Base-by-base conservation (phyloP, 2,888 invertebrate genomes). In the Aelia acuminata region DNA sequence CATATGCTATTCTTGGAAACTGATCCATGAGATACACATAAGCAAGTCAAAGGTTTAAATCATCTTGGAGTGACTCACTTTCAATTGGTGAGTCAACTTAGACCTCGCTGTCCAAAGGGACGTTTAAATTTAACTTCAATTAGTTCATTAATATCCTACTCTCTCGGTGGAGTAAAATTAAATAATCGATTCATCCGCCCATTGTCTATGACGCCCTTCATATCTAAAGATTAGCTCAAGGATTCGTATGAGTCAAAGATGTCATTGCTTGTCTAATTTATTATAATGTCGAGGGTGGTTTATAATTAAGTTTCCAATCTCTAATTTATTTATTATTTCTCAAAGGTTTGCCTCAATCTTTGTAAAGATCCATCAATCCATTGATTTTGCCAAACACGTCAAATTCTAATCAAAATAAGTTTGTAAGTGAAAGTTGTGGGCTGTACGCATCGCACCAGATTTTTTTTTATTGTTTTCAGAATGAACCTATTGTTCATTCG, bases 111-210 rank as follows among this genome's bases (percentile, higher is more conserved):
- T 7, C 63, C 63, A 70, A 70, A 70, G 35, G 63, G 63, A 70
- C 63, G 63, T 70, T 70, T 70, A 70, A 70, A 70, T 70, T 35
- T 70, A 70, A 70, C 63, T 70, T 70, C 63, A 70, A 70, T 70
- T 70, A 70, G 63, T 70, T 70, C 63, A 70, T 70, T 35, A 70
- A 35, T 35, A 18, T 0, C 63, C 18, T 35, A 70, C 63, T 70
- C 15, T 70, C 63, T 15, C 18, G 63, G 63, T 35, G 35, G 18
- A 70, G 63, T 70, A 70, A 70, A 70, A 70, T 70, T 70, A 70
- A 70, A 70, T 35, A 70, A 70, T 70, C 63, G 63, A 70, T 70
- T 70, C 63, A 70, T 70, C 7, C 5, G 22, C 35, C 35, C 22
- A 70, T 70, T 70, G 63, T 35, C 63, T 70, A 18, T 18, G 63